phyloP scores from a whole-genome alignment of 2,888 invertebrate species.

The Sipha maydis region DNA sequence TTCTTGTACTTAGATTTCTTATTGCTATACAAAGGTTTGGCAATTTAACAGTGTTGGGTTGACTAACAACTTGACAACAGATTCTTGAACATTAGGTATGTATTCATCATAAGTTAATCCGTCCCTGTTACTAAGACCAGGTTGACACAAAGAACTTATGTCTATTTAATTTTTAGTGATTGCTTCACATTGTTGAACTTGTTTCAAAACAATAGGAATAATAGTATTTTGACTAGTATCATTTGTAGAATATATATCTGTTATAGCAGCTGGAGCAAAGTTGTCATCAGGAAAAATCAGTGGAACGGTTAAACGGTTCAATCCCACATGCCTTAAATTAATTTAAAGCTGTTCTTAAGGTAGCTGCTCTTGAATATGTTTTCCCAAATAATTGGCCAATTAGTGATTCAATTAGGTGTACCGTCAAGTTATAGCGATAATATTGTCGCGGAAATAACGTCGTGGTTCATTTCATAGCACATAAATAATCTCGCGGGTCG shows the following conservation, averaged over 20 bases:
- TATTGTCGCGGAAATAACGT: no score
- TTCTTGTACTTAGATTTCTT: not conserved
- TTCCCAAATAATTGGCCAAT: no score
- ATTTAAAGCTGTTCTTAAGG: no score
- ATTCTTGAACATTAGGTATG: not conserved
- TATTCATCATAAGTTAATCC: conserved; percentile 7
- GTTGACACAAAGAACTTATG: conserved; percentile 4
- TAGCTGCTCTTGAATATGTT: no score
- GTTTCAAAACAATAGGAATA: conserved; percentile 7
- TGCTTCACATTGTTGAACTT: conserved; percentile 16
- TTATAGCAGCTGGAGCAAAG: no score
- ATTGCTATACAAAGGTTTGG: conserved; percentile 7
- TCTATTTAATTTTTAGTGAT: not conserved
- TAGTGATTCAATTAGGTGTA: no score
- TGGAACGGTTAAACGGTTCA: no score
- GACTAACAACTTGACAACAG: conserved; percentile 14
- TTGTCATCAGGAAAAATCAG: no score
- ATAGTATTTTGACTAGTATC: conserved; percentile 2
- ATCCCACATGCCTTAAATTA: no score
- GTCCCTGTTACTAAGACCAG: conserved; percentile 5
- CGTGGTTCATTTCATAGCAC: no score
- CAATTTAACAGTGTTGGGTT: not conserved
- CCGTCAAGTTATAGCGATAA: no score
- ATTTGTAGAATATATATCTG: not conserved
- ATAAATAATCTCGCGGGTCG: no score